Base-by-base conservation (phyloP, 2,888 invertebrate species). In the Atrina japonica region DNA sequence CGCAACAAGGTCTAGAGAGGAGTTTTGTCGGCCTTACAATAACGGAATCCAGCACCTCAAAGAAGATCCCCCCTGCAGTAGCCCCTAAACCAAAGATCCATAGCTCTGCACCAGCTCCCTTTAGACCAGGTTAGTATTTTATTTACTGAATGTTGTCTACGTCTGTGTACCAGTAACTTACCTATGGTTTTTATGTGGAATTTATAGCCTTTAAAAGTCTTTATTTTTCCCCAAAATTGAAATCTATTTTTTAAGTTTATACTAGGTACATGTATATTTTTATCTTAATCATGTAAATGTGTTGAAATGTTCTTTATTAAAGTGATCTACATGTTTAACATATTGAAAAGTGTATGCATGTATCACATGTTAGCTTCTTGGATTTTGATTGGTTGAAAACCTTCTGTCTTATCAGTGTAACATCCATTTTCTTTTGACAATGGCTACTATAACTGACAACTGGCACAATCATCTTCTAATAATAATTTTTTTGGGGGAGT, bases 1-100 rank as follows among this genome's bases (percentile, higher is more conserved):
- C 56, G 40, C 56, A 56, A 40, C 56, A 56, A 18, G 77, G 82
- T 25, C 23, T 83, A 6, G 82, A 81, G 35, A 72, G 82, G 23
- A 80, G 82, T 16, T 84, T 80, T 69, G 76, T 79, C 18, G 78
- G 81, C 41, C 70, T 83, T 69, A 70, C 61, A 14, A 70, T 82
- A 35, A 75, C 79, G 23, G 81, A 83, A 9, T 70, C 79, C 9
- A 66, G 35, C 3, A 49, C 49, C 18, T 29, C 61, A n/a, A 75
- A 64, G 35, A 78, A 80, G 50, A 55, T 73, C 5, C 82, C 82
- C 0, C 80, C 82, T 9, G 76, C 78, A 11, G 77, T 80, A 0
- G 78, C 80, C 9, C 76, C 76, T 11, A 76, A 76, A 63, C 82
- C 82, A 11, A 80, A 79, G 41, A 75, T 77, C n/a, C 75, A 76